phyloP scores from a whole-genome alignment of 2,797 vertebrate species.

The Lepus townsendii region DNA sequence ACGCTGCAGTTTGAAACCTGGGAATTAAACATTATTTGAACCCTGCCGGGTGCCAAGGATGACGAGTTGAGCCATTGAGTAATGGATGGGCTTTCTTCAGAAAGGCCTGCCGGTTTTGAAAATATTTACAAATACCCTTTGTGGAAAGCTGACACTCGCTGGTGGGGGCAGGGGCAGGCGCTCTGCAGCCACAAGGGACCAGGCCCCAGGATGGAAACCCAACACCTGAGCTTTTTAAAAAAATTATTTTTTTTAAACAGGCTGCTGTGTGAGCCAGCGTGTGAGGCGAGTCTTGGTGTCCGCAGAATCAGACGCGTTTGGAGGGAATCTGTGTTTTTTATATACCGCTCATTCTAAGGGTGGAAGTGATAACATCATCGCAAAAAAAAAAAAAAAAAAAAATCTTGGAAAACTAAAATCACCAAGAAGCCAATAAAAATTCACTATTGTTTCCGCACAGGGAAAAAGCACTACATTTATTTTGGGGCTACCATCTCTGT shows the following conservation, averaged over 20 bases:
- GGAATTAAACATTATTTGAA: constrained; percentile 66
- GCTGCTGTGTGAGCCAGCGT: constrained; percentile 66
- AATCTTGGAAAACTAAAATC: no score
- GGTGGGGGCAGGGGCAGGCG: background rate
- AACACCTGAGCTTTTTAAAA: constrained; percentile 80
- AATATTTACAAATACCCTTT: background rate
- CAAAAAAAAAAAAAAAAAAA: no score
- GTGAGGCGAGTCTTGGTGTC: constrained; percentile 73
- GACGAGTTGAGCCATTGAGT: constrained; percentile 26
- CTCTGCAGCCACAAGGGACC: constrained; percentile 4
- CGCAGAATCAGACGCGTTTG: constrained; percentile 17
- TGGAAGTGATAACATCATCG: no score
- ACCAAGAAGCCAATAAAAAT: no score
- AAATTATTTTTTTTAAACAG: constrained; percentile 22
- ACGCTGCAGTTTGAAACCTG: background rate
- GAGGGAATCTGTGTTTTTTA: no score
- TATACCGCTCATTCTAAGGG: no score
- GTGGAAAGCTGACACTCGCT: rapidly evolving
- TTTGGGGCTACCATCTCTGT: no score
- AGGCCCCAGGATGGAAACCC: constrained; percentile 74
- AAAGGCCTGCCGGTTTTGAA: background rate
- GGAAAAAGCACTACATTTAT: no score
- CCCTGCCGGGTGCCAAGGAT: constrained; percentile 35
- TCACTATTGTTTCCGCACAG: no score
- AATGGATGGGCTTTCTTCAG: background rate